phyloP scores from a whole-genome alignment of 2,888 invertebrate species.

The Andrena praecox region DNA sequence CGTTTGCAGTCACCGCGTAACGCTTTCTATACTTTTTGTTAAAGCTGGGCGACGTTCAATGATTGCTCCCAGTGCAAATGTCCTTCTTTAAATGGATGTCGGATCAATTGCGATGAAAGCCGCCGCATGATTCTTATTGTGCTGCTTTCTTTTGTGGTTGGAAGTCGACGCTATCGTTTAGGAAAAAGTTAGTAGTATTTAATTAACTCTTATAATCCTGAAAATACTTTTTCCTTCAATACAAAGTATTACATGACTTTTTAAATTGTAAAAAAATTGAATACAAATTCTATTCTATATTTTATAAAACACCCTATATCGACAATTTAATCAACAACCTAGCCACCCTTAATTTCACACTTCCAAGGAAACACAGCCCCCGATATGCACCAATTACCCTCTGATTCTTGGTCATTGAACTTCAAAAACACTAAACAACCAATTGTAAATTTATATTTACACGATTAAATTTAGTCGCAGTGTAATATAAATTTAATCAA shows the following conservation, averaged over 20 bases:
- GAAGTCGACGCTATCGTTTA: not conserved
- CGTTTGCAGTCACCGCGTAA: slow-evolving; percentile 18
- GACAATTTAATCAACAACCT: not conserved
- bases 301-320: not conserved
- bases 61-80: slow-evolving; percentile 7
- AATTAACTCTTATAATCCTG: no score
- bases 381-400: slow-evolving; percentile 11
- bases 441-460: no score
- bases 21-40: not conserved
- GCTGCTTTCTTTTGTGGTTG: not conserved
- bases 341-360: not conserved
- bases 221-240: no score
- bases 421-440: not conserved
- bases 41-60: slow-evolving; percentile 16
- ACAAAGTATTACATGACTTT: no score
- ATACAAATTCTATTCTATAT: no score
- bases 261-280: no score
- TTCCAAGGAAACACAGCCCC: not conserved
- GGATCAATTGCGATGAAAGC: slow-evolving; percentile 10
- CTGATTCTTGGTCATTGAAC: not conserved
- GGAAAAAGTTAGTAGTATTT: not conserved
- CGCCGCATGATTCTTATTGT: not conserved
- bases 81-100: not conserved
- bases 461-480: no score
- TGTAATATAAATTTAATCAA: not conserved